A percentile compares a stretch with the other conserved stretches of the same genome.
These are phyloP conservation scores for Hucho hucho DNA, from an alignment of 2,113 vertebrate genomes.

Conservation along the genomic window DNA sequence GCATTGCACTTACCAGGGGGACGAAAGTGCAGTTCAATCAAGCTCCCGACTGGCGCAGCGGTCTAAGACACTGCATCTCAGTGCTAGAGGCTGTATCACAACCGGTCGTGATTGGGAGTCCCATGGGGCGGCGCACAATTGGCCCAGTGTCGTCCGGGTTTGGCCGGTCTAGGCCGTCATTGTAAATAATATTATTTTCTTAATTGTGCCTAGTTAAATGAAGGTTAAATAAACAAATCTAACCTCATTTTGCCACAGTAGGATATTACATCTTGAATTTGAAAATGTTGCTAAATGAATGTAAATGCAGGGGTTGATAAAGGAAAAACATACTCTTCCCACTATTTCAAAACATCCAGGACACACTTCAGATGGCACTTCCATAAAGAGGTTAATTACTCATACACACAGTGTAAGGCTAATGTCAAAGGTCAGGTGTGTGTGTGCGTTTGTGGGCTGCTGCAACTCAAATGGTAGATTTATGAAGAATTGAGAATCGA, in stretches of 20 bases:
- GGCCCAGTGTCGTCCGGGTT: no score
- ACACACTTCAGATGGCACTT: constrained; percentile 63
- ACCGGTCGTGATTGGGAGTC: no score
- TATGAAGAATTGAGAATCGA: constrained; percentile 6
- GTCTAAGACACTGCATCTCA: no score
- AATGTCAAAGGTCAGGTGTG: constrained; percentile 22
- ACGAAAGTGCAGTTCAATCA: constrained; percentile 15
- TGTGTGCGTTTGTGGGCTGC: neutral
- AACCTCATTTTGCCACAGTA: constrained; percentile 14
- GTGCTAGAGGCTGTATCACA: no score
- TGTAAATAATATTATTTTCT: no score
- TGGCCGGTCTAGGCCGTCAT: no score
- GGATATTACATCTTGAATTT: constrained; percentile 14
- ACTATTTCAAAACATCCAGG: constrained; percentile 53
- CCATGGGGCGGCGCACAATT: no score
- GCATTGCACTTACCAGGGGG: constrained; percentile 20
- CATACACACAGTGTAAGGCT: constrained; percentile 31
- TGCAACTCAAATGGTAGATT: neutral
- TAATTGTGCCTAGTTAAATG: no score
- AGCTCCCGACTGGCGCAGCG: no score
- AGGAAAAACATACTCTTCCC: constrained; percentile 55
- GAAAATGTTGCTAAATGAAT: constrained; percentile 37
- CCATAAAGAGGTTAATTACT: constrained; percentile 25
- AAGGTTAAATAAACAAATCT: no score
- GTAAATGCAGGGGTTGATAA: constrained; percentile 44